These are phyloP conservation scores for Anolis carolinensis DNA, from an alignment of 2,113 vertebrate genomes.

Conservation along the genomic window DNA sequence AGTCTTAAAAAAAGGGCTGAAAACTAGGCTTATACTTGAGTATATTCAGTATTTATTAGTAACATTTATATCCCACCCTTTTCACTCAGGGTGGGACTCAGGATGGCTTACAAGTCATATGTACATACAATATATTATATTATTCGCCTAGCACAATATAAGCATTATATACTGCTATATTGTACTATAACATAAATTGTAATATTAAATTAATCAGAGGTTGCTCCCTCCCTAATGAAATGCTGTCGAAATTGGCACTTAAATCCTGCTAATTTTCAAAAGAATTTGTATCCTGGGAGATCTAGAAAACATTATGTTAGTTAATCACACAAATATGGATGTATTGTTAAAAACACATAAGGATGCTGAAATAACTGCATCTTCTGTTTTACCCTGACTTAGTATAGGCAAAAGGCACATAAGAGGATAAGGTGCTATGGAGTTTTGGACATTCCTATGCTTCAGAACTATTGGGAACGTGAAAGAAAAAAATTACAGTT, in stretches of 20 bases:
- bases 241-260: neutral
- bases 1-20: no score
- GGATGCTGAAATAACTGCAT: no score
- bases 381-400: neutral
- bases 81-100: no score
- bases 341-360: neutral
- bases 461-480: neutral
- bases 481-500: neutral
- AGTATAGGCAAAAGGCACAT: neutral
- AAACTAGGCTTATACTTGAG: no score
- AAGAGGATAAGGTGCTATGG: neutral
- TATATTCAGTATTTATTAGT: no score
- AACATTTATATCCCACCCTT: no score
- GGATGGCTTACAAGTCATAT: no score
- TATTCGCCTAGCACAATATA: no score
- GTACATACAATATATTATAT: no score
- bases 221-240: neutral
- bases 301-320: neutral
- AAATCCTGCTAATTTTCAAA: neutral
- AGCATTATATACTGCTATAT: no score
- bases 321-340: neutral
- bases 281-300: neutral
- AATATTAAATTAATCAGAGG: no score
- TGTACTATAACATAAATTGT: no score
- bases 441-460: neutral